Evolutionary conservation across 2,888 invertebrate species (phyloP).

Genomic region (Polyommatus icarus): DNA sequence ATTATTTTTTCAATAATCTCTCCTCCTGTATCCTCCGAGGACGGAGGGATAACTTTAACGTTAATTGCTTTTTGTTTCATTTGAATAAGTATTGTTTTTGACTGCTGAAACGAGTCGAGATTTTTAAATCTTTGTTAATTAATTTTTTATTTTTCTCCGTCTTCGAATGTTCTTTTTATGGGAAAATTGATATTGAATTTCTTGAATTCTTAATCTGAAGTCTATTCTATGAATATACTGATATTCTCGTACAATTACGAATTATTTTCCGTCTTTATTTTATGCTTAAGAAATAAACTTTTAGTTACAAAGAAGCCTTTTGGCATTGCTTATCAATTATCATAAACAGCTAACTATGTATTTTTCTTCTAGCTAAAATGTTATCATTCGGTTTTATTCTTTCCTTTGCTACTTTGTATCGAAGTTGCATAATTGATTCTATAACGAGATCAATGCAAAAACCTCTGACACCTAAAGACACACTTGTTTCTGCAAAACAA

Average conservation of each 20-base stretch:
- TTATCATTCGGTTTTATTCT: background rate
- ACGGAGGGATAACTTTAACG: constrained; percentile 74
- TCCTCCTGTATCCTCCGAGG: constrained; percentile 69
- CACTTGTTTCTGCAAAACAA: constrained; percentile 39
- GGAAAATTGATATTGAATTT: background rate
- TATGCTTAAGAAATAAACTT: too few species aligned
- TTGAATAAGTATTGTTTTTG: constrained; percentile 81
- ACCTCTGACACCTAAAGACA: constrained; percentile 54
- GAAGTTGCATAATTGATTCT: constrained; percentile 67
- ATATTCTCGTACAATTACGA: too few species aligned
- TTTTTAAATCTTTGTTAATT: constrained; percentile 66
- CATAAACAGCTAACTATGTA: too few species aligned
- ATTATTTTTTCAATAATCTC: constrained; percentile 81
- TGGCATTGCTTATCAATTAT: too few species aligned
- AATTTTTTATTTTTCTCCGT: constrained; percentile 54
- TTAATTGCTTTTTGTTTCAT: constrained; percentile 81
- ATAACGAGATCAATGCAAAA: constrained; percentile 62
- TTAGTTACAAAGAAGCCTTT: too few species aligned
- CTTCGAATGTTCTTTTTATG: background rate
- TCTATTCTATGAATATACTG: too few species aligned
- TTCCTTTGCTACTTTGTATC: constrained; percentile 42
- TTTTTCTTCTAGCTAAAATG: background rate
- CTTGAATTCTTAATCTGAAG: background rate
- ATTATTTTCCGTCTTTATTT: too few species aligned
- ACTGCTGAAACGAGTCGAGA: constrained; percentile 70